A percentile compares a stretch with the other conserved stretches of the same genome.
Conservation (phyloP, 2,888 invertebrate species). For the Erebia aethiops region DNA sequence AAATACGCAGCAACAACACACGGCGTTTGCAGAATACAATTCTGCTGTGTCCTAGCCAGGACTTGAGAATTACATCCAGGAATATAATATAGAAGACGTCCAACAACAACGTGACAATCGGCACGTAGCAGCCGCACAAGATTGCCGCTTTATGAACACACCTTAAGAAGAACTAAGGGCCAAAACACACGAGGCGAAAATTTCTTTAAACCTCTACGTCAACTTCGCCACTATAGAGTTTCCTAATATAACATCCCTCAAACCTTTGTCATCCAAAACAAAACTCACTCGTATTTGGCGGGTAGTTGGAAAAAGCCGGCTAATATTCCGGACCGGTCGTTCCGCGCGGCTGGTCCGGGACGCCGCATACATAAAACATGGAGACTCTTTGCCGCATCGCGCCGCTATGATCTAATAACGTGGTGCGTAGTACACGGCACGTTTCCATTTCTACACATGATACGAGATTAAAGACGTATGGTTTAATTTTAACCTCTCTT, state of each 20-base stretch:
- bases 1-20: no score
- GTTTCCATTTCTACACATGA: slow-evolving; percentile 44
- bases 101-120: no score
- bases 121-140: no score
- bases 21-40: no score
- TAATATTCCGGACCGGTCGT: slow-evolving; percentile 41
- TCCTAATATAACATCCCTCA: slow-evolving; percentile 16
- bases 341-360: slow-evolving; percentile 45
- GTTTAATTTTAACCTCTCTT: no score
- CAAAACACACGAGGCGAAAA: no score
- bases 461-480: slow-evolving; percentile 34
- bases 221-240: background rate
- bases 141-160: no score
- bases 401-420: slow-evolving; percentile 76
- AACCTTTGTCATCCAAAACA: slow-evolving; percentile 35
- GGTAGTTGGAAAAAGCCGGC: slow-evolving; percentile 39
- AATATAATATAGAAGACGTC: no score
- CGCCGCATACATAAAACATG: slow-evolving; percentile 74
- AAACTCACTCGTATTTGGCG: slow-evolving; percentile 35
- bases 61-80: no score
- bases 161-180: no score
- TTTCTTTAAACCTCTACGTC: slow-evolving; percentile 2
- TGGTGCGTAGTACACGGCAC: slow-evolving; percentile 56
- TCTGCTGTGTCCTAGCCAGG: no score
- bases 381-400: slow-evolving; percentile 64